These are phyloP conservation scores for Taxidea taxus DNA, from an alignment of 2,113 vertebrate species.

Conservation along the genomic window DNA sequence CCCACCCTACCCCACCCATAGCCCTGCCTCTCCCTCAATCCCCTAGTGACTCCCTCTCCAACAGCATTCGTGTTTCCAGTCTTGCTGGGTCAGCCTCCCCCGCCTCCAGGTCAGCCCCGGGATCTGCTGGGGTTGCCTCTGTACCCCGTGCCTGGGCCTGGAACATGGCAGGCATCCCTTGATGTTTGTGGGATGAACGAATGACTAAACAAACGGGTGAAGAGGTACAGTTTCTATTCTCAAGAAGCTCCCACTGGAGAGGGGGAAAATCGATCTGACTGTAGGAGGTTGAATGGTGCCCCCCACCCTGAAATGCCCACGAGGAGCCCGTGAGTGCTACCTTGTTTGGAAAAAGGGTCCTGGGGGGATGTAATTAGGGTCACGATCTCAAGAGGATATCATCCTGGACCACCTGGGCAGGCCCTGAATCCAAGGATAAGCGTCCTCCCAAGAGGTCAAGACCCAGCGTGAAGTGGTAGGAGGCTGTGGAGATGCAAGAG, in stretches of 20 bases:
- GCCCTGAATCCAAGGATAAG: no score
- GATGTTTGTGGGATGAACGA: background rate
- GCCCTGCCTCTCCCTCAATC: rapidly evolving
- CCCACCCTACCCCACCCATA: rapidly evolving
- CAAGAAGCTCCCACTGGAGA: background rate
- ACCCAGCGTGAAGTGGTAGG: background rate
- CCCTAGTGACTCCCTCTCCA: no score
- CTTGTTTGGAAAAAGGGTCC: background rate
- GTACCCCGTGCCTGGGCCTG: background rate
- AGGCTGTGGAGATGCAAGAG: background rate
- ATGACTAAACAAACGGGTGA: rapidly evolving
- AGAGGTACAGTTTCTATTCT: background rate
- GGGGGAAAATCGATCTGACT: rapidly evolving
- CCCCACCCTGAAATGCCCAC: rapidly evolving
- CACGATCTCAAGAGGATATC: background rate
- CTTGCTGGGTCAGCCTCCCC: background rate
- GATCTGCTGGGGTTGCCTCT: background rate
- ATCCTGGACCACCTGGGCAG: background rate
- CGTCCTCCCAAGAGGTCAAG: background rate
- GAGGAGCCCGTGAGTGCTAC: no score
- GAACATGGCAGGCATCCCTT: rapidly evolving
- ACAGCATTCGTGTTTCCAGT: rapidly evolving
- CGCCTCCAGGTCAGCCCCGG: rapidly evolving
- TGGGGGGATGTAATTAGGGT: background rate
- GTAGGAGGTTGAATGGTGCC: rapidly evolving